phyloP scores from a whole-genome alignment of 2,113 vertebrate genomes.

The Smithornis capensis region DNA sequence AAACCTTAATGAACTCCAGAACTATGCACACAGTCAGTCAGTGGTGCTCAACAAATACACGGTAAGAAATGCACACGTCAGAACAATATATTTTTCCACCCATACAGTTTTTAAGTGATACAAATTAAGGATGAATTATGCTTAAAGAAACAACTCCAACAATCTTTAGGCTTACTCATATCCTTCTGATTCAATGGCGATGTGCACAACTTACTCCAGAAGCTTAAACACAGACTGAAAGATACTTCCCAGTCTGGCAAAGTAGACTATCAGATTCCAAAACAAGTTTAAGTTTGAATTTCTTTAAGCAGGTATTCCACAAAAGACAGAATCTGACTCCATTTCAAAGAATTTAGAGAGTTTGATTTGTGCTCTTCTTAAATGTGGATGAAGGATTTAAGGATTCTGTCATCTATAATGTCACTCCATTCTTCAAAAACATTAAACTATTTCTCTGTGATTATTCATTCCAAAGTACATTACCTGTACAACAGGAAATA shows the following conservation, averaged over 20 bases:
- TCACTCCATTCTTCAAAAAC: neutral
- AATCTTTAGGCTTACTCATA: neutral
- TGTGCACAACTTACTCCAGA: neutral
- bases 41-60: neutral
- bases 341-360: neutral
- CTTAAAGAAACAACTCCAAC: neutral
- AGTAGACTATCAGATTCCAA: neutral
- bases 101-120: neutral
- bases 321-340: neutral
- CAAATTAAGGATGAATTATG: neutral
- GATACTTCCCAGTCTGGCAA: neutral
- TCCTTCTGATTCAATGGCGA: neutral
- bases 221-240: neutral
- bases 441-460: neutral
- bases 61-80: neutral
- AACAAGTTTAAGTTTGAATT: neutral
- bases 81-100: neutral
- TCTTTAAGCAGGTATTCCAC: neutral
- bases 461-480: neutral
- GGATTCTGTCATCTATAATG: neutral
- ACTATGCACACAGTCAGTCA: neutral
- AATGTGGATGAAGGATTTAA: neutral
- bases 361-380: neutral
- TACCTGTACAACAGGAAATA: slow-evolving; percentile 97
- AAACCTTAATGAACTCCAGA: neutral